Percentiles rank a stretch among this genome's conserved stretches.
Evolutionary conservation across 1,140 invertebrate species (phyloP).

Genomic region (Trissolcus basalis): DNA sequence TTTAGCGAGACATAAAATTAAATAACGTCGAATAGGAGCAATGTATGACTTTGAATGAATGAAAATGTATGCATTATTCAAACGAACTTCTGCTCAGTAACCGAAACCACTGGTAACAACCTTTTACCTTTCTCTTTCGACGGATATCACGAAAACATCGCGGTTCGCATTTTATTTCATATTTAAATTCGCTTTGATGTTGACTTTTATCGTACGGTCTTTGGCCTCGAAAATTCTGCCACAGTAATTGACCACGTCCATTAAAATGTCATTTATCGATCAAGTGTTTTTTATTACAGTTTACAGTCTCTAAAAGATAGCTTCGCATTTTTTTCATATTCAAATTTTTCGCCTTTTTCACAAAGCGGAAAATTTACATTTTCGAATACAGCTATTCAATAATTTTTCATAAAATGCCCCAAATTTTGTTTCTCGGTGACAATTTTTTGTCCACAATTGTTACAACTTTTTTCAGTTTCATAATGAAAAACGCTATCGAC

Average conservation of each 20-base stretch:
- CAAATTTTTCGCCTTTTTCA: no score
- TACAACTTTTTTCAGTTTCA: no score
- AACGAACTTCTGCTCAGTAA: slow-evolving; percentile 38
- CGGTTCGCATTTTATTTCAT: slow-evolving; percentile 24
- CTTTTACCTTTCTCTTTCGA: slow-evolving; percentile 36
- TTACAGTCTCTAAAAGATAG: no score
- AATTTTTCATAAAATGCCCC: no score
- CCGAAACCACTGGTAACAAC: slow-evolving; percentile 34
- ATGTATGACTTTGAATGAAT: slow-evolving; percentile 40
- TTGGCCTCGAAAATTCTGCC: slow-evolving; percentile 5
- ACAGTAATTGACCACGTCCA: neutral
- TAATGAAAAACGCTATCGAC: no score
- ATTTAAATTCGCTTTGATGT: slow-evolving; percentile 28
- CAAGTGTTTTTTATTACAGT: neutral
- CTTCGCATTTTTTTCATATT: no score
- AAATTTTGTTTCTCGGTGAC: no score
- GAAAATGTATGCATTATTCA: slow-evolving; percentile 50
- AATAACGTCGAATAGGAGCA: slow-evolving; percentile 39
- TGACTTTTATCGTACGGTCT: slow-evolving; percentile 14
- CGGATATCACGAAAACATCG: slow-evolving; percentile 26
- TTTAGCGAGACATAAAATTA: slow-evolving; percentile 45
- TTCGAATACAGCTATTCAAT: no score
- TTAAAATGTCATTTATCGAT: neutral
- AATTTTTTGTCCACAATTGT: no score
- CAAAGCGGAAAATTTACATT: no score